Base-by-base conservation (phyloP, 2,888 invertebrate species). In the Trilocha varians region DNA sequence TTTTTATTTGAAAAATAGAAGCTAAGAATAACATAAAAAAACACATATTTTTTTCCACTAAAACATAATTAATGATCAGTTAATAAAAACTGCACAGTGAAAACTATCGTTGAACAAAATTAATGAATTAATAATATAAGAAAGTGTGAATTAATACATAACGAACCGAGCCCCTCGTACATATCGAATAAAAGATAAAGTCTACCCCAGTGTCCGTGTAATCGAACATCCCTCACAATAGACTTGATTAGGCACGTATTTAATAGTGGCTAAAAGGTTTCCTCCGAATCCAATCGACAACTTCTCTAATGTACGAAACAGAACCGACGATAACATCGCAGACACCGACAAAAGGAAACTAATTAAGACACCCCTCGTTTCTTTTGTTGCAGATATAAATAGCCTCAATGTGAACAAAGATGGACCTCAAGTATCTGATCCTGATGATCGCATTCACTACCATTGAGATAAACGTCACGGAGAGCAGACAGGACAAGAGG, bases 361-460 rank as follows among this genome's bases (percentile, higher is more conserved):
- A 52, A 55, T 62, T 68, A 62, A 70, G 58, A 38, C 13, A 38
- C 44, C 39, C 43, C 48, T 46, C 41, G 48, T 54, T 66, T 64
- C 59, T 60, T 71, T 83, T 83, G 83, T 84, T 84, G 50, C 83
- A 84, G 84, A 77, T 77, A 61, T 67, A 63, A 64, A 60, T 63
- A 54, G 52, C 53, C 52, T 60, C 57, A 56, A 78, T 74, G 74
- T 73, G 63, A 63, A 65, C 59, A 65, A 73, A 68, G 55, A 85
- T 85, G 84, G 78, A 74, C 64, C 77, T 79, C 56, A 84, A 80
- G 65, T 82, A 79, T 62, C 62, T 83, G 49, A 78, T 85, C 59
- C 67, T 85, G 60, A 79, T 83, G 77, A 80, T 84, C 57, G 79
- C 82, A 41, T 78, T 83, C 53, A 73, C 83, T 44, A 82, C 75